Conservation (phyloP, 2,888 invertebrate species). For the Prosopocoilus inquinatus region DNA sequence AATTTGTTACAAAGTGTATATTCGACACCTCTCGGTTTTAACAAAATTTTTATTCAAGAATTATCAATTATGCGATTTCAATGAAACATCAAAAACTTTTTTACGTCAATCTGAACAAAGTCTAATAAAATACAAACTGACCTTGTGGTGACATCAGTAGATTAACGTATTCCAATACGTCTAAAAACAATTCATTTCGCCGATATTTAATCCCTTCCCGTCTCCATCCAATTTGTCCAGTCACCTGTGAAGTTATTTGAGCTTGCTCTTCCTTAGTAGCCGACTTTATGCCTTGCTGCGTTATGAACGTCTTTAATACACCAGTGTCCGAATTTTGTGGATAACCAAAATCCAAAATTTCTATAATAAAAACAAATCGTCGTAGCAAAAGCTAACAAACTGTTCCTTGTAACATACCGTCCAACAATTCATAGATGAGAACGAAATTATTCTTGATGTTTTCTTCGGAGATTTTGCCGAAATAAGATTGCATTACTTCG, state of each 20-base stretch:
- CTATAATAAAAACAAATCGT: conserved; percentile 53
- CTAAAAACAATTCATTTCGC: conserved; percentile 96
- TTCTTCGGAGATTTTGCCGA: conserved; percentile 99
- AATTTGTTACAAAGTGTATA: too few relatives aligned
- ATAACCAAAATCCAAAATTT: conserved; percentile 99
- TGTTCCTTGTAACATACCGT: conserved; percentile 63
- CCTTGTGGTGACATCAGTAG: conserved; percentile 99
- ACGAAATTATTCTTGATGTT: conserved; percentile 99
- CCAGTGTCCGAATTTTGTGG: conserved; percentile 99
- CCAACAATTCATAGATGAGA: conserved; percentile 96
- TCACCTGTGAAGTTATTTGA: conserved; percentile 96
- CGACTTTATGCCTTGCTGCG: conserved; percentile 98
- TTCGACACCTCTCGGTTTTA: too few relatives aligned
- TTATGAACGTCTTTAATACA: conserved; percentile 98
- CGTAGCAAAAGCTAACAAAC: background rate
- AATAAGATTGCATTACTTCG: conserved; percentile 99
- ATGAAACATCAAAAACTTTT: too few relatives aligned
- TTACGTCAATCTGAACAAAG: too few relatives aligned
- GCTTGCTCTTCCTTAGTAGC: conserved; percentile 99
- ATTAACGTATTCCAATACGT: conserved; percentile 98
- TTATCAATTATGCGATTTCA: too few relatives aligned
- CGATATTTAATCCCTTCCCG: conserved; percentile 99
- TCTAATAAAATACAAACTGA: conserved; percentile 39
- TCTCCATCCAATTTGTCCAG: conserved; percentile 98
- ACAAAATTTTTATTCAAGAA: too few relatives aligned